phyloP scores from a whole-genome alignment of 2,797 vertebrate species.

The Galaxias olidus region DNA sequence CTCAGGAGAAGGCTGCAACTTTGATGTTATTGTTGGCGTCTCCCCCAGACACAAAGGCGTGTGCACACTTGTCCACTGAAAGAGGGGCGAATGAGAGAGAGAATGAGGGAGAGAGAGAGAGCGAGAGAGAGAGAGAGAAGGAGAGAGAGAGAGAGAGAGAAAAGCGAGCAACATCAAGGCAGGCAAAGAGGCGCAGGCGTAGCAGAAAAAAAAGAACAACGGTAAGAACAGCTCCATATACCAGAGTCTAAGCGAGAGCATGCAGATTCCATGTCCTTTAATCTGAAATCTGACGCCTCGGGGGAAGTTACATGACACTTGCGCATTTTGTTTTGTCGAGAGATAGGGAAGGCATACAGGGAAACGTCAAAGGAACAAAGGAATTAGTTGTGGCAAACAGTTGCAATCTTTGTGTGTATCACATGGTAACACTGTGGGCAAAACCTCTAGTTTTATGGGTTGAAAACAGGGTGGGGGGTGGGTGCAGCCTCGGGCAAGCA shows the following conservation, averaged over 20 bases:
- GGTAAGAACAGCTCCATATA: not conserved
- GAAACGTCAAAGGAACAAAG: not conserved
- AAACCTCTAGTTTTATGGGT: not conserved
- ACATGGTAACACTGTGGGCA: not conserved
- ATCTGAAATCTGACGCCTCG: too few species aligned
- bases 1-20: conserved; percentile 46
- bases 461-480: not conserved
- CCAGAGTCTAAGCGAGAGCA: not conserved
- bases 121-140: not conserved
- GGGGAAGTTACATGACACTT: too few species aligned
- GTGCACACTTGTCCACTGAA: conserved; percentile 51
- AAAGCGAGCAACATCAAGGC: conserved; percentile 24
- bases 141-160: not conserved
- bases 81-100: conserved; percentile 34
- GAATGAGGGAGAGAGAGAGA: conserved; percentile 19
- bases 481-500: conserved; percentile 7
- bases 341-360: too few species aligned
- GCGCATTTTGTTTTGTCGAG: too few species aligned
- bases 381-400: not conserved
- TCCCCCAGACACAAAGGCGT: conserved; percentile 65
- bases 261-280: not conserved
- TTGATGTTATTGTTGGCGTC: conserved; percentile 68
- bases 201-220: conserved; percentile 11
- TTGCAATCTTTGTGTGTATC: not conserved
- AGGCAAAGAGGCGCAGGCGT: conserved; percentile 17